Conservation (phyloP, 2,113 vertebrate genomes). For the Heterochromis multidens region DNA sequence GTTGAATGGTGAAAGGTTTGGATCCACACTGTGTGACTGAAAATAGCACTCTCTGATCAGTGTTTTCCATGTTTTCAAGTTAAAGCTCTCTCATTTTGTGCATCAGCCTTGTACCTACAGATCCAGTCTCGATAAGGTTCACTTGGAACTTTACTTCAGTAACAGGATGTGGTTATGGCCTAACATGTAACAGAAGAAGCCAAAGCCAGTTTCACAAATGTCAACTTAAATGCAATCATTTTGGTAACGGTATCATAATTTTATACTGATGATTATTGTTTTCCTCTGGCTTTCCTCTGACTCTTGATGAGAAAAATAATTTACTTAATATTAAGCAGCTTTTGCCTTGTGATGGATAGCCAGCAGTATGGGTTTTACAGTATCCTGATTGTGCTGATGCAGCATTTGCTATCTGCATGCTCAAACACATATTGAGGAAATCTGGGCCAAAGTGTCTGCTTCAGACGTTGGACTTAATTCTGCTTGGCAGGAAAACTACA, state of each 20-base stretch:
- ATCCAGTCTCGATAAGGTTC: not conserved
- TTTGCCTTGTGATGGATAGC: not conserved
- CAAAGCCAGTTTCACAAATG: not conserved
- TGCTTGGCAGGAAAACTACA: not conserved
- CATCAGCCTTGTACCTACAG: not conserved
- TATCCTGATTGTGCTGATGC: not conserved
- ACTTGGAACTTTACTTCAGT: not conserved
- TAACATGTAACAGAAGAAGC: not conserved
- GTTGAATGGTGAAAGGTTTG: not conserved
- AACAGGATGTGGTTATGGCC: not conserved
- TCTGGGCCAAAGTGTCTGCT: not conserved
- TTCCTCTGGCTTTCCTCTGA: not conserved
- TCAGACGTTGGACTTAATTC: not conserved
- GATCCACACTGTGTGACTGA: not conserved
- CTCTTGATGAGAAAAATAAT: not conserved
- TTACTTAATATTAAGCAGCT: not conserved
- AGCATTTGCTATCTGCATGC: not conserved
- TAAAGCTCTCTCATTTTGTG: not conserved
- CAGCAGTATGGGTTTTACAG: not conserved
- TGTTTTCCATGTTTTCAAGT: not conserved
- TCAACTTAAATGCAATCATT: not conserved
- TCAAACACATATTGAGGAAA: not conserved
- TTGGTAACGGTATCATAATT: not conserved
- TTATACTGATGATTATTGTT: not conserved
- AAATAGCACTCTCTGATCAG: not conserved